phyloP scores from a whole-genome alignment of 2,113 vertebrate genomes.

The Taxidea taxus region DNA sequence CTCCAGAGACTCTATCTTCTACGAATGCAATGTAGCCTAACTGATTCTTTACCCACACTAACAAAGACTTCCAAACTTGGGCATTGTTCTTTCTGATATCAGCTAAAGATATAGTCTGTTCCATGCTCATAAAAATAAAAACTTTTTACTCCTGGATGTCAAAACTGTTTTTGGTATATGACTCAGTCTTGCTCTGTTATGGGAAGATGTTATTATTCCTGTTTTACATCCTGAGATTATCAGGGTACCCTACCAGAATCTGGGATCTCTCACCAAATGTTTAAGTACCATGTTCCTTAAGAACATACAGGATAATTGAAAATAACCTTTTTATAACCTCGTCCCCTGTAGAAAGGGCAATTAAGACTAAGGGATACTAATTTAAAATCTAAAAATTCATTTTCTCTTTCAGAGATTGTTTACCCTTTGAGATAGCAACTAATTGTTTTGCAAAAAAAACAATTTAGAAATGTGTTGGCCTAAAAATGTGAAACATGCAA shows the following conservation, averaged over 20 bases:
- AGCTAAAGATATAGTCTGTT: neutral
- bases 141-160: neutral
- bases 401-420: constrained; percentile 18
- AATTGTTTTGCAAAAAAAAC: neutral
- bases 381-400: neutral
- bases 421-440: neutral
- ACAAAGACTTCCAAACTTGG: neutral
- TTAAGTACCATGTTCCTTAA: neutral
- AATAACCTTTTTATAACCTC: neutral
- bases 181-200: neutral
- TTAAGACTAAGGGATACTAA: neutral
- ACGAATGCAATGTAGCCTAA: neutral
- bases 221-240: neutral
- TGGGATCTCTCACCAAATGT: neutral
- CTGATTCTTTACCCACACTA: neutral
- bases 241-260: neutral
- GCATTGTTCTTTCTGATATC: neutral
- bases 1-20: neutral
- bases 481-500: neutral
- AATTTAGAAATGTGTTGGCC: neutral
- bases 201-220: neutral
- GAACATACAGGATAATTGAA: neutral
- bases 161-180: neutral
- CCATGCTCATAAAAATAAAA: neutral
- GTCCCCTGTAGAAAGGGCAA: neutral